A percentile compares a stretch with the other conserved stretches of the same genome.
Evolutionary conservation across 2,113 vertebrate species (phyloP).

Genomic region (Cyprinodon tularosa): DNA sequence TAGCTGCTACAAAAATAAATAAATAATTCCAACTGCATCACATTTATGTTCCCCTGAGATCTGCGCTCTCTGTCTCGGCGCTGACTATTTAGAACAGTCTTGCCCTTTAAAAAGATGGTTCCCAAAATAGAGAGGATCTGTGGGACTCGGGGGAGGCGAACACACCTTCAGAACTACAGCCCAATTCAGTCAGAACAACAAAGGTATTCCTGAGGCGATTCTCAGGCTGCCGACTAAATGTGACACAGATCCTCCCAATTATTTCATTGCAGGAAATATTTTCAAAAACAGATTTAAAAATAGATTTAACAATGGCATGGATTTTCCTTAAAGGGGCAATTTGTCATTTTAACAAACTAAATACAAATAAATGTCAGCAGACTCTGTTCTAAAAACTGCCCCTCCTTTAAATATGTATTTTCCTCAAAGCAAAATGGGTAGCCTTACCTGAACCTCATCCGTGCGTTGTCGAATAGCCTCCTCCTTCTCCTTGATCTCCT

Average conservation of each 20-base stretch:
- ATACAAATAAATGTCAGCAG: neutral
- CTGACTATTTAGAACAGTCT: constrained; percentile 14
- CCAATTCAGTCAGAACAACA: constrained; percentile 18
- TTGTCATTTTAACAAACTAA: neutral
- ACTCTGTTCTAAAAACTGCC: neutral
- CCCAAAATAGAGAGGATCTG: constrained; percentile 61
- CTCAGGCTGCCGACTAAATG: constrained; percentile 7
- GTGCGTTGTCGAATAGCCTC: constrained; percentile 91
- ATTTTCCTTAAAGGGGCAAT: neutral
- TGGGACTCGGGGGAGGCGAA: constrained; percentile 39
- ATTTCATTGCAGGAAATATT: constrained; percentile 4
- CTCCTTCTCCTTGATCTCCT: constrained; percentile 97
- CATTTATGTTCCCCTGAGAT: constrained; percentile 13
- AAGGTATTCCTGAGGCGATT: constrained; percentile 12
- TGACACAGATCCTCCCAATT: constrained; percentile 30
- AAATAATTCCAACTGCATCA: constrained; percentile 25
- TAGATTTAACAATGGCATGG: neutral
- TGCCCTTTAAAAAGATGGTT: constrained; percentile 37
- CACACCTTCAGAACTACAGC: constrained; percentile 27
- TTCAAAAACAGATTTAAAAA: constrained; percentile 5
- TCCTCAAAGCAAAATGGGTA: neutral
- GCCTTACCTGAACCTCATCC: constrained; percentile 91
- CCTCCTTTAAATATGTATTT: neutral
- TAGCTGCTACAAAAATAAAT: neutral
- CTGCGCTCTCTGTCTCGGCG: neutral